phyloP scores from a whole-genome alignment of 2,888 invertebrate genomes.

The Mechanitis mazaeus region DNA sequence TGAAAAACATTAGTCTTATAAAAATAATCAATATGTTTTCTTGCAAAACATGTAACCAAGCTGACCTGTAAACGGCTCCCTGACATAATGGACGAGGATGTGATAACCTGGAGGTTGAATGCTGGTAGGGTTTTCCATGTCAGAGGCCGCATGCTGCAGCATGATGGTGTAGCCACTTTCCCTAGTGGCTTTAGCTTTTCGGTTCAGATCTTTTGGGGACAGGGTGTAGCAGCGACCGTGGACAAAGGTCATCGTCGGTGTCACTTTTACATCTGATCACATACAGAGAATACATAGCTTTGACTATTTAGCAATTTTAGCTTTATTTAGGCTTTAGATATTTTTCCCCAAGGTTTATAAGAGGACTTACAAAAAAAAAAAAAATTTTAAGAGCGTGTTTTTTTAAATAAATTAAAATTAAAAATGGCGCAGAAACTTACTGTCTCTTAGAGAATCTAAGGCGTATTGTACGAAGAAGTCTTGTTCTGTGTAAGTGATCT shows the following conservation, averaged over 20 bases:
- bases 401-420: no score
- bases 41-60: background rate
- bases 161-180: constrained; percentile 77
- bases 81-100: constrained; percentile 76
- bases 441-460: constrained; percentile 43
- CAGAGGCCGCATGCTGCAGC: constrained; percentile 67
- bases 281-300: background rate
- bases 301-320: background rate
- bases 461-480: constrained; percentile 77
- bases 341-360: no score
- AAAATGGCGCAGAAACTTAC: constrained; percentile 51
- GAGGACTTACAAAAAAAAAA: no score
- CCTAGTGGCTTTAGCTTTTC: constrained; percentile 53
- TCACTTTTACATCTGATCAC: constrained; percentile 68
- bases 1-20: background rate
- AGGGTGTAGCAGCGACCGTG: constrained; percentile 80
- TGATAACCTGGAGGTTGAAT: constrained; percentile 75
- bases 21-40: background rate
- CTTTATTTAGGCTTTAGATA: no score
- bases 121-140: constrained; percentile 46
- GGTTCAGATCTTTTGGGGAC: constrained; percentile 56
- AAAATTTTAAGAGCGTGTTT: no score
- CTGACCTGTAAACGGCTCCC: constrained; percentile 78
- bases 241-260: constrained; percentile 67
- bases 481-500: constrained; percentile 72